Evolutionary conservation across 2,797 vertebrate genomes (phyloP).

Genomic region (Enteromius paludinosus): DNA sequence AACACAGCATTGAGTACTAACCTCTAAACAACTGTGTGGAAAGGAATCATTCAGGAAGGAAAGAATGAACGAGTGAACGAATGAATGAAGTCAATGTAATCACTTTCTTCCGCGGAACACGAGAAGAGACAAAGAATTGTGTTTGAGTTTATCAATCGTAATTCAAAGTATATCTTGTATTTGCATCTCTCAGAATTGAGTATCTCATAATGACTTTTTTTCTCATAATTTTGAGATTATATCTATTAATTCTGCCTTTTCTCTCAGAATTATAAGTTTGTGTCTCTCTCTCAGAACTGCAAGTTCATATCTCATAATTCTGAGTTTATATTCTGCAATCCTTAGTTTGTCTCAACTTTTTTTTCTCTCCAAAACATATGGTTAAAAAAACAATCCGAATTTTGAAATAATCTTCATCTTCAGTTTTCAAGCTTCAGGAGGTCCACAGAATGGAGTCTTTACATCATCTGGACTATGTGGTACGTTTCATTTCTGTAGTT

Average conservation of each 20-base stretch:
- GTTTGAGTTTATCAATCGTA: not conserved
- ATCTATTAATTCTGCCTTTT: too few relatives aligned
- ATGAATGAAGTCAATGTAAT: not conserved
- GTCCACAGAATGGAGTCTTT: not conserved
- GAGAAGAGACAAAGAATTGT: not conserved
- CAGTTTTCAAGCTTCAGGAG: not conserved
- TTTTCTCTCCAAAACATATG: too few relatives aligned
- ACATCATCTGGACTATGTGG: not conserved
- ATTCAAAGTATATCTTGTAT: too few relatives aligned
- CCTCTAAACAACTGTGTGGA: slow-evolving; percentile 65
- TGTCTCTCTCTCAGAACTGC: not conserved
- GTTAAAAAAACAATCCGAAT: not conserved
- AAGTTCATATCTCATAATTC: not conserved
- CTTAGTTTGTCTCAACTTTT: too few relatives aligned
- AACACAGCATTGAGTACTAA: slow-evolving; percentile 68
- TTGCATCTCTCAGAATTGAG: too few relatives aligned
- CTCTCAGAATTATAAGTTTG: not conserved
- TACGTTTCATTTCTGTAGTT: not conserved
- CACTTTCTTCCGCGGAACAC: not conserved
- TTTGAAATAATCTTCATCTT: not conserved
- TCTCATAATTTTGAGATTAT: too few relatives aligned
- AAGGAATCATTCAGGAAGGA: not conserved
- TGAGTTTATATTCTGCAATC: too few relatives aligned
- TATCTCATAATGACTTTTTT: too few relatives aligned
- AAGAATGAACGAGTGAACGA: not conserved